Conservation (phyloP, 1,140 invertebrate genomes). For the Epicauta chinensis region DNA sequence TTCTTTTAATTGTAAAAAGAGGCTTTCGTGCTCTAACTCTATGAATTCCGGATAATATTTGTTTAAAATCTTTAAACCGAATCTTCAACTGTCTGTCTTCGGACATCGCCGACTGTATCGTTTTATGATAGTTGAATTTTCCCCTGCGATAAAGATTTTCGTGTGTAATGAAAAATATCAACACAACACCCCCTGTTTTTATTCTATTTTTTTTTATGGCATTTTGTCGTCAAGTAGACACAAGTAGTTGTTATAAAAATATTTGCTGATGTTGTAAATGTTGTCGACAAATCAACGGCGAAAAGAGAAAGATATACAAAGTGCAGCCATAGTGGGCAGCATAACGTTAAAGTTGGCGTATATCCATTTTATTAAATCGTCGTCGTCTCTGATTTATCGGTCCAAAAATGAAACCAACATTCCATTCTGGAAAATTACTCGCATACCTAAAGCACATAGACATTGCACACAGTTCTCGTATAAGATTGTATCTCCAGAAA, state of each 20-base stretch:
- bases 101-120: too few relatives aligned
- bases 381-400: slow-evolving; percentile 29
- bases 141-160: too few relatives aligned
- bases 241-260: slow-evolving; percentile 28
- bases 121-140: too few relatives aligned
- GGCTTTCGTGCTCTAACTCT: too few relatives aligned
- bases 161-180: slow-evolving; percentile 12
- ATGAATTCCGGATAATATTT: too few relatives aligned
- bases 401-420: slow-evolving; percentile 31
- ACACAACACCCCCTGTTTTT: slow-evolving; percentile 12
- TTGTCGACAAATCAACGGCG: slow-evolving; percentile 24
- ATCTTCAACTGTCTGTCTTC: too few relatives aligned
- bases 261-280: slow-evolving; percentile 26
- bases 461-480: slow-evolving; percentile 11
- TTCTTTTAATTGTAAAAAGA: too few relatives aligned
- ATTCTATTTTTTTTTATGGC: too few relatives aligned
- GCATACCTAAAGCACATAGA: slow-evolving; percentile 23
- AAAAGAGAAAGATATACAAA: background rate
- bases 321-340: background rate
- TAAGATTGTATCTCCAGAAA: slow-evolving; percentile 1
- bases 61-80: too few relatives aligned
- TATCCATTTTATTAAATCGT: slow-evolving; percentile 33
- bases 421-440: slow-evolving; percentile 22
- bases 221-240: too few relatives aligned
- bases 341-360: slow-evolving; percentile 2